Conservation (phyloP, 2,888 invertebrate species). For the Scotopteryx bipunctaria region DNA sequence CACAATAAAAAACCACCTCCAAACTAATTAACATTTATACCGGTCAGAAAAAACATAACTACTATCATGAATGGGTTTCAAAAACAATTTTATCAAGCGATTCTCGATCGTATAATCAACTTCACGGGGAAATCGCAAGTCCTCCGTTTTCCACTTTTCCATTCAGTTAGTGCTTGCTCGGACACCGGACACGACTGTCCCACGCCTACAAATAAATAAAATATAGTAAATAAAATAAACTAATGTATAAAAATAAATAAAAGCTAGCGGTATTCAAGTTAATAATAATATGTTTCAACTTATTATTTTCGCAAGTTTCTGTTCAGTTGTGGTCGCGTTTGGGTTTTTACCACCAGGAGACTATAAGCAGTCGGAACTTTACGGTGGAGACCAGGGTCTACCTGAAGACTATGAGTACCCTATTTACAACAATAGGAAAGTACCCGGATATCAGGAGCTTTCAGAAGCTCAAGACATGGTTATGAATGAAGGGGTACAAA, state of each 20-base stretch:
- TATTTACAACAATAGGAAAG: slow-evolving; percentile 62
- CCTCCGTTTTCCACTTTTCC: slow-evolving; percentile 22
- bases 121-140: slow-evolving; percentile 25
- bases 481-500: slow-evolving; percentile 86
- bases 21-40: slow-evolving; percentile 19
- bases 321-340: slow-evolving; percentile 39
- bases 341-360: slow-evolving; percentile 52
- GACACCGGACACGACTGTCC: slow-evolving; percentile 47
- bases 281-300: slow-evolving; percentile 29
- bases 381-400: slow-evolving; percentile 25
- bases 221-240: slow-evolving; percentile 24
- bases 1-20: slow-evolving; percentile 9
- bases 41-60: slow-evolving; percentile 4
- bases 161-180: slow-evolving; percentile 50
- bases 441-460: slow-evolving; percentile 61
- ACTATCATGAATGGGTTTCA: slow-evolving; percentile 2
- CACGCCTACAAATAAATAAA: slow-evolving; percentile 33
- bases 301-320: slow-evolving; percentile 36
- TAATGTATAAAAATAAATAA: slow-evolving; percentile 12
- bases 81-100: slow-evolving; percentile 11
- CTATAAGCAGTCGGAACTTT: slow-evolving; percentile 40
- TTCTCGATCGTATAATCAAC: slow-evolving; percentile 18
- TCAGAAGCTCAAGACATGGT: slow-evolving; percentile 47
- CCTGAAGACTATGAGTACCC: slow-evolving; percentile 58
- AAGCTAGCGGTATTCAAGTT: slow-evolving; percentile 10